Evolutionary conservation across 2,888 invertebrate species (phyloP).

Genomic region (Cetonia aurata): DNA sequence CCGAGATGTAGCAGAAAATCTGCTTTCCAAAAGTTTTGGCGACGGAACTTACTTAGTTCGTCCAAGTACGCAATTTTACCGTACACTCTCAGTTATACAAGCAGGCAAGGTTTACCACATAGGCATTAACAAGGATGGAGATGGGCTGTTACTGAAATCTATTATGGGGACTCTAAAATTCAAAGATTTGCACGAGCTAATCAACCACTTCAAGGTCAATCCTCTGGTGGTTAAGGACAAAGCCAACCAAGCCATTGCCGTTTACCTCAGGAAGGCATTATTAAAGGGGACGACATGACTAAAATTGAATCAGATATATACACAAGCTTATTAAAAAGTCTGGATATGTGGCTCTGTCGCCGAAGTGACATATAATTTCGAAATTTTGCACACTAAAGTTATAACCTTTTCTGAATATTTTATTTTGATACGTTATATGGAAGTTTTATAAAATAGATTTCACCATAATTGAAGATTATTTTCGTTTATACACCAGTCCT

Average conservation of each 20-base stretch:
- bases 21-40: conserved; percentile 23
- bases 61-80: conserved; percentile 33
- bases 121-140: conserved; percentile 28
- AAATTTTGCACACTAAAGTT: too few species aligned
- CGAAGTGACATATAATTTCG: too few species aligned
- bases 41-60: conserved; percentile 42
- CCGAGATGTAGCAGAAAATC: conserved; percentile 35
- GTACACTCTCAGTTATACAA: conserved; percentile 36
- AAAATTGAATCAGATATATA: background rate
- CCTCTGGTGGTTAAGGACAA: conserved; percentile 23
- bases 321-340: background rate
- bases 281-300: background rate
- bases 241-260: conserved; percentile 8
- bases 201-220: conserved; percentile 22
- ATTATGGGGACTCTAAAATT: conserved; percentile 15
- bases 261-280: conserved; percentile 12
- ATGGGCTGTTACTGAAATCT: conserved; percentile 16
- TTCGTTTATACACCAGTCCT: too few species aligned
- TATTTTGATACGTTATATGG: too few species aligned
- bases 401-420: too few species aligned
- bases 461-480: too few species aligned
- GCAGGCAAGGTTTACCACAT: conserved; percentile 38
- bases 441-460: too few species aligned
- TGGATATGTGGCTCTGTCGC: too few species aligned
- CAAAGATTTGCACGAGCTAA: conserved; percentile 22